Conservation (phyloP, 2,888 invertebrate genomes). For the Lasioglossum villosulum region DNA sequence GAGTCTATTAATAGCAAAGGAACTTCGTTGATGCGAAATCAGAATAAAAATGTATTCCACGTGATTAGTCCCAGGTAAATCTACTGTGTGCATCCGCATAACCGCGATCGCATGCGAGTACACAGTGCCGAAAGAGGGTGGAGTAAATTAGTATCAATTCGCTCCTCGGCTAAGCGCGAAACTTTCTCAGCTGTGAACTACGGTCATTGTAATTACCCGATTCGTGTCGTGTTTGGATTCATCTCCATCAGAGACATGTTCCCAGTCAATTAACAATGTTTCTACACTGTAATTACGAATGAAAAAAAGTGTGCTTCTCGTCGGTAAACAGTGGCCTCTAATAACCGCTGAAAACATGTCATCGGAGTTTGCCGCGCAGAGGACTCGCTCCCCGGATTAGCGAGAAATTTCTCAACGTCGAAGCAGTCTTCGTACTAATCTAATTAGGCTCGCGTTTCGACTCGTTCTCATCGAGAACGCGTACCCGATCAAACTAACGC, state of each 20-base stretch:
- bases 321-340: neutral
- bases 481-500: neutral
- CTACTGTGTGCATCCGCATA: neutral
- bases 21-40: neutral
- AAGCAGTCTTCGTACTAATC: neutral
- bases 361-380: neutral
- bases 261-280: neutral
- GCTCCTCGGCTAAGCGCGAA: neutral
- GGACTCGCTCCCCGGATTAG: neutral
- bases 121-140: neutral
- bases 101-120: neutral
- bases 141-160: constrained; percentile 3
- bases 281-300: neutral
- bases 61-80: neutral
- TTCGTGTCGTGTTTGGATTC: neutral
- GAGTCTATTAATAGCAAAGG: neutral
- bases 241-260: neutral
- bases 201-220: constrained; percentile 6
- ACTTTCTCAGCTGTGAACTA: constrained; percentile 3
- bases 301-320: neutral
- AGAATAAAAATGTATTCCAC: neutral
- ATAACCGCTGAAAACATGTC: neutral
- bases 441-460: neutral
- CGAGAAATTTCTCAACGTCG: neutral
- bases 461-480: neutral